Evolutionary conservation across 1,140 invertebrate genomes (phyloP), one percentile per base, ranked within the genome.

Genomic region (Catajapyx aquilonaris): DNA sequence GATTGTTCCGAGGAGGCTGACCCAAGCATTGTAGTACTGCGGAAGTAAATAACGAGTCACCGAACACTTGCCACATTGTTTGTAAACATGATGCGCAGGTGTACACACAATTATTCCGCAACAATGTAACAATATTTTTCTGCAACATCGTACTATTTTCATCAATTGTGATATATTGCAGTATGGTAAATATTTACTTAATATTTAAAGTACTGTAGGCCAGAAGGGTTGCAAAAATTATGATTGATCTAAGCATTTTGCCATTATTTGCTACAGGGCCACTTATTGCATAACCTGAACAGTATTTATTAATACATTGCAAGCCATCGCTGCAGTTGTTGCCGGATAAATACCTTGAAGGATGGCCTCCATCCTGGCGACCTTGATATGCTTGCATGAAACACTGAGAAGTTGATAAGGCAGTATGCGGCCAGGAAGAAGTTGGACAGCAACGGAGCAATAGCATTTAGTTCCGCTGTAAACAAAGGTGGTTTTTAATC

Each of bases 341-440:
- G n/a, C n/a, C n/a, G n/a, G n/a, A 1, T 55, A 38, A 13, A 55
- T 40, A 56, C 53, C 46, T 49, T 51, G 40, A 55, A 54, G 17
- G 50, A 43, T 15, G 55, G 56, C 37, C 56, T 44, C 59, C 52
- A 61, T 51, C 71, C 58, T 21, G 59, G 56, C 28, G 66, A 64
- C 46, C 67, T 64, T 0, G 69, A 63, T 30, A 71, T 57, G 2
- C 67, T 63, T 3, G 69, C 70, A 53, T 74, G 69, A 50, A 73
- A 73, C 38, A 69, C 70, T n/a, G 69, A 66, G 48, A 67, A 72
- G 53, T 73, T 73, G 41, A 72, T 70, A 20, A 73, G 53, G 28
- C 61, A 62, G 48, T 72, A 73, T 3, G 68, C 60, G 48, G 68
- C 68, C 39, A 73, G 48, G 51, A 72, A 73, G 51, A 73, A 72